Evolutionary conservation across 2,113 vertebrate genomes (phyloP).

Genomic region (Sceloporus undulatus): DNA sequence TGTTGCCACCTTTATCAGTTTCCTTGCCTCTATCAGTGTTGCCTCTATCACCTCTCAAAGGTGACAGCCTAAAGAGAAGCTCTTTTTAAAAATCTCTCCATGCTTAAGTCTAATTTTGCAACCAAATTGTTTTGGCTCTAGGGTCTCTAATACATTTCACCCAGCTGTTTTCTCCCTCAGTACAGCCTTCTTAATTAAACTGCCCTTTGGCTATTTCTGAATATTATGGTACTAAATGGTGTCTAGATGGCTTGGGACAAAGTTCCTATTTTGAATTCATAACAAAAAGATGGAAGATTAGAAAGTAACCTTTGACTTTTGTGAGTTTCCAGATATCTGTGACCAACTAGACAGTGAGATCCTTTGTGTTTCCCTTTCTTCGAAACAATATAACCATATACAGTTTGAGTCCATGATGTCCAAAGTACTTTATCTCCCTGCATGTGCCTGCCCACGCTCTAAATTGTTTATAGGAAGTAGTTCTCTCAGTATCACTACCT

Average conservation of each 20-base stretch:
- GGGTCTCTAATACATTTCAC: neutral
- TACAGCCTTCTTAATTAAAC: neutral
- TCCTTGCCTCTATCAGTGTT: neutral
- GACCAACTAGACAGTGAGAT: no score
- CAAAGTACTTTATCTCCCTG: neutral
- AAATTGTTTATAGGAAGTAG: no score
- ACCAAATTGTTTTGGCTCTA: no score
- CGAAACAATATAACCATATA: no score
- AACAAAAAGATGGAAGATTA: neutral
- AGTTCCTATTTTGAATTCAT: neutral
- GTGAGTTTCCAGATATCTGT: neutral
- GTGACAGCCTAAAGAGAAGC: neutral
- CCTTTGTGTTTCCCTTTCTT: neutral
- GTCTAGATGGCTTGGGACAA: neutral
- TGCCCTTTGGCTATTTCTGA: neutral
- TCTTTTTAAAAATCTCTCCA: neutral
- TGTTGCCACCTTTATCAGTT: neutral
- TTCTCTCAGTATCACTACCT: neutral
- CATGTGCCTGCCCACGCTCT: no score
- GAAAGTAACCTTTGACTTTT: neutral
- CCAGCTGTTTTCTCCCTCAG: neutral
- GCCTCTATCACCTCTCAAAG: neutral
- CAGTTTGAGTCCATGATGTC: neutral
- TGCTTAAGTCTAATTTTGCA: no score
- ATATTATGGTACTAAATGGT: neutral